These are phyloP conservation scores for Heliocidaris erythrogramma DNA, from an alignment of 35 echinoderm and acorn worm genomes.

Conservation along the genomic window DNA sequence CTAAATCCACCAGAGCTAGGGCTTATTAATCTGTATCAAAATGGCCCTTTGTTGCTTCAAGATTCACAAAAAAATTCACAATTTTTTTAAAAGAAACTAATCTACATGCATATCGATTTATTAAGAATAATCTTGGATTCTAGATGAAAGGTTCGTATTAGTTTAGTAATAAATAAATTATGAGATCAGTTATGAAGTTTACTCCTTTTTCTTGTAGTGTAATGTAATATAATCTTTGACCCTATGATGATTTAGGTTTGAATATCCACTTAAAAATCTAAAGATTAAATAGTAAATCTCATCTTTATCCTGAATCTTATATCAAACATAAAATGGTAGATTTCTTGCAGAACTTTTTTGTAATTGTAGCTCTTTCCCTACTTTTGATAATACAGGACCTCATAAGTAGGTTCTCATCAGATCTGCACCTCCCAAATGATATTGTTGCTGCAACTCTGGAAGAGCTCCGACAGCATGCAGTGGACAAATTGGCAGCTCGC, in stretches of 20 bases:
- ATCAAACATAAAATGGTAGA: not conserved
- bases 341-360: not conserved
- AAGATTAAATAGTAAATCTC: not conserved
- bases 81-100: too few relatives aligned
- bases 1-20: too few relatives aligned
- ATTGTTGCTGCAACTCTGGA: constrained; percentile 73
- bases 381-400: constrained; percentile 47
- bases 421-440: constrained; percentile 42
- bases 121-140: too few relatives aligned
- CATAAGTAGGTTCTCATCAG: constrained; percentile 48
- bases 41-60: too few relatives aligned
- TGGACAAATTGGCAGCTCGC: constrained; percentile 75
- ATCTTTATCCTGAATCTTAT: not conserved
- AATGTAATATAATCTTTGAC: not conserved
- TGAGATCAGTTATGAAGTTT: not conserved
- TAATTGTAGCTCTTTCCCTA: not conserved
- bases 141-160: too few relatives aligned
- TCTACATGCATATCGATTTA: too few relatives aligned
- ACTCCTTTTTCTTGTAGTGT: not conserved
- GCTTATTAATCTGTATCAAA: too few relatives aligned
- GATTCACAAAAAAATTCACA: too few relatives aligned
- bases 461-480: constrained; percentile 84
- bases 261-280: not conserved
- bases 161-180: not conserved
- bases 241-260: not conserved